A percentile compares a stretch with the other conserved stretches of the same genome.
Evolutionary conservation across 92 coral and sea anemone genomes (phyloP).

Genomic region (Porites cylindrica): DNA sequence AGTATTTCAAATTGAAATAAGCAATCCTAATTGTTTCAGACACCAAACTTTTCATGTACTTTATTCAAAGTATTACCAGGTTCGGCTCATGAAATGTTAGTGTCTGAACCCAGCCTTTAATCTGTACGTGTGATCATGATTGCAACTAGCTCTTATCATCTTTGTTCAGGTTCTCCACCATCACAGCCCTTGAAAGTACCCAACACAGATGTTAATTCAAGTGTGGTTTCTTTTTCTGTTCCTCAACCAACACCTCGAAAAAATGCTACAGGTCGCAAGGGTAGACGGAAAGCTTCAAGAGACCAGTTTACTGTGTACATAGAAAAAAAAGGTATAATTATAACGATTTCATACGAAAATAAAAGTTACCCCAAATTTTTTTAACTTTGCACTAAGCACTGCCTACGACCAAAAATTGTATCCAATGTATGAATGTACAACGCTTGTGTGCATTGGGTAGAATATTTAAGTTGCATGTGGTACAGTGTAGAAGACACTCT

Average conservation of each 20-base stretch:
- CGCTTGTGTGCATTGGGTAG: no score
- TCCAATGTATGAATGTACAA: no score
- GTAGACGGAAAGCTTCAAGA: neutral
- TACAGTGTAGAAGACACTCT: no score
- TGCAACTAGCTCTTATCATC: neutral
- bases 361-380: neutral
- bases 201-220: neutral
- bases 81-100: no score
- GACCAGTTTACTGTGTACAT: constrained; percentile 11
- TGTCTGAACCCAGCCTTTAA: no score
- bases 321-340: neutral
- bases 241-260: constrained; percentile 17
- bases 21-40: no score
- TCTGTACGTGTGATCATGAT: neutral
- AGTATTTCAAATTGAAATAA: no score
- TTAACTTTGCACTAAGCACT: neutral
- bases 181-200: neutral
- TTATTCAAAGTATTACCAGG: no score
- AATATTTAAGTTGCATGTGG: no score
- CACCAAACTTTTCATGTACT: no score
- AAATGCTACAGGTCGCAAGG: neutral
- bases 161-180: constrained; percentile 59
- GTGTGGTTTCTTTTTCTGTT: neutral
- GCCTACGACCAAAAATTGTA: neutral
- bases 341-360: no score